A percentile compares a stretch with the other conserved stretches of the same genome.
phyloP scores from a whole-genome alignment of 23 tunicate genomes.

The Trididemnum miniatum region DNA sequence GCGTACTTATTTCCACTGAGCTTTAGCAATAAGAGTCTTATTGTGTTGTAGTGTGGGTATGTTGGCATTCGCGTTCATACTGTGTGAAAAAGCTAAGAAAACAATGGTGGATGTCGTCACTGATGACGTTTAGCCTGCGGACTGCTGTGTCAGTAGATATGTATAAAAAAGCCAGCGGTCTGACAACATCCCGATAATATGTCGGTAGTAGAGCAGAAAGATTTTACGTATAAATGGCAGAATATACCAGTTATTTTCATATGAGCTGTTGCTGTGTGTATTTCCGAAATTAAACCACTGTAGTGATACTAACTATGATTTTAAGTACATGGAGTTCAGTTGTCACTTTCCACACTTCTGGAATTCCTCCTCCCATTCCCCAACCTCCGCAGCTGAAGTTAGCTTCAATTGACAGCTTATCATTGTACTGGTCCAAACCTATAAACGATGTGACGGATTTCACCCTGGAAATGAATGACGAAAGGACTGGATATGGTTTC shows the following conservation, averaged over 20 bases:
- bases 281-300: no score
- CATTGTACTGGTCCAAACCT: conserved; percentile 38
- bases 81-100: no score
- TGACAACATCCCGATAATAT: no score
- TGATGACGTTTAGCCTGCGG: neutral
- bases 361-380: conserved; percentile 48
- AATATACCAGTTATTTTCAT: neutral
- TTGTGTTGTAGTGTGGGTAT: no score
- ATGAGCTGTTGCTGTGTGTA: neutral
- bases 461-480: conserved; percentile 68
- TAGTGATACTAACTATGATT: neutral
- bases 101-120: no score
- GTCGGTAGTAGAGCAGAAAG: no score
- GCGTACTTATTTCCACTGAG: no score
- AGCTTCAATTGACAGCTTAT: conserved; percentile 30
- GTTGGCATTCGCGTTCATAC: no score
- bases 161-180: no score
- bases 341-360: conserved; percentile 45
- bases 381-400: conserved; percentile 48
- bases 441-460: conserved; percentile 27
- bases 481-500: conserved; percentile 60
- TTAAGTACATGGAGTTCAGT: conserved; percentile 77
- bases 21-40: no score
- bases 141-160: neutral
- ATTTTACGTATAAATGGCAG: neutral